Evolutionary conservation across 2,797 vertebrate species (phyloP).

Genomic region (Eulemur albifrons): DNA sequence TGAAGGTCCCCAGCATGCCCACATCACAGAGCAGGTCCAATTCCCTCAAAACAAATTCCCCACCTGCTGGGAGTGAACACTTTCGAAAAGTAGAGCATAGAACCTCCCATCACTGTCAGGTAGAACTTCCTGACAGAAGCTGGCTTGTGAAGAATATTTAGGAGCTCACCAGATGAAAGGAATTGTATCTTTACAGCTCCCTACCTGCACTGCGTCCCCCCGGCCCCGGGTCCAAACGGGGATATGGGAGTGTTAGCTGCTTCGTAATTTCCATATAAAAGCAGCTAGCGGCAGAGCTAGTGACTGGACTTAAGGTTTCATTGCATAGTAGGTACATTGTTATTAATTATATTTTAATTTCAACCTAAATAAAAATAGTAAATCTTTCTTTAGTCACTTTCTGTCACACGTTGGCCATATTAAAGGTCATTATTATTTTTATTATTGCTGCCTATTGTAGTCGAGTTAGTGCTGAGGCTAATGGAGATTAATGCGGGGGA

Average conservation of each 20-base stretch:
- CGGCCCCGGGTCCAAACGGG: too few relatives aligned
- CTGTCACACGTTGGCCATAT: not conserved
- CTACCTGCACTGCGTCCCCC: too few relatives aligned
- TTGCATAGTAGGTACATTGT: not conserved
- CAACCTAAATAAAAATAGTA: not conserved
- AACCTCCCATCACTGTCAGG: not conserved
- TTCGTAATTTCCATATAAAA: not conserved
- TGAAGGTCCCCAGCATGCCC: too few relatives aligned
- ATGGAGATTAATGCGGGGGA: not conserved
- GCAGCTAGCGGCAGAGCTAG: not conserved
- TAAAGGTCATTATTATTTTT: not conserved
- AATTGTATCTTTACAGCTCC: not conserved
- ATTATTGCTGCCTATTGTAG: not conserved
- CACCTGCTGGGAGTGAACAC: not conserved
- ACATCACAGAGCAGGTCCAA: not conserved
- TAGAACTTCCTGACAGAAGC: not conserved
- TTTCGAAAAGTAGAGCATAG: not conserved
- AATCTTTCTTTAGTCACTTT: not conserved
- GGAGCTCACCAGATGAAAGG: not conserved
- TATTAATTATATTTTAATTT: slow-evolving; percentile 13
- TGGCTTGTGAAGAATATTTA: not conserved
- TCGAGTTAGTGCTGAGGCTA: not conserved
- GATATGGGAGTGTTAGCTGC: not conserved
- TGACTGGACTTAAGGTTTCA: not conserved
- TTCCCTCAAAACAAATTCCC: not conserved